Base-by-base conservation (phyloP, 2,113 vertebrate species). In the Corapipo altera region DNA sequence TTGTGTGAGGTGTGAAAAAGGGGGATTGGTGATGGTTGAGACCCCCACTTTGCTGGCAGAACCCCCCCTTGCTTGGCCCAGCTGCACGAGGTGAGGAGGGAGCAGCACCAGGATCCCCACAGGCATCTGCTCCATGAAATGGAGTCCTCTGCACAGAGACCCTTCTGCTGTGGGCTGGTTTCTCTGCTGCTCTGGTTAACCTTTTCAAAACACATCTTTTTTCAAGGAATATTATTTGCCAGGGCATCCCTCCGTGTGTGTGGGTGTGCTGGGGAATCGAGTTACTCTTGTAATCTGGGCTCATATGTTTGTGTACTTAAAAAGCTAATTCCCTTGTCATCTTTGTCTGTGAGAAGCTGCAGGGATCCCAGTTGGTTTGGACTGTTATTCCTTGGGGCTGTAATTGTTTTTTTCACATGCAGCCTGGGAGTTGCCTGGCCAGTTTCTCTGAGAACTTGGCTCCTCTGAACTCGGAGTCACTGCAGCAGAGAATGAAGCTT, bases 361-460 rank as follows among this genome's bases (percentile, higher is more conserved):
- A 72, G 82, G 74, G 66, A 69, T 93, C 92, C 91, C 73, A 28
- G 49, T 57, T 57, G 44, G 57, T 61, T 93, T 95, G 88, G 75
- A 72, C 86, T 92, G 72, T 87, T 92, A 57, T 66, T 94, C 93
- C 91, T 88, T 78, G 48, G 77, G 69, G 76, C 93, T 91, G 14
- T 12, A 32, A 59, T 37, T 26, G 51, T 3, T 15, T 54, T 85
- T 84, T 86, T 71, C 72, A 43, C 54, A 51, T 30, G 44, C 73
- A 67, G 64, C 43, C 85, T 91, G 75, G 72, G 62, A 77, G 75
- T 32, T 95, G 88, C 85, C 9, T 6, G 39, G 48, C 88, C 43
- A 32, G 75, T 83, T 95, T 77, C 48, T 93, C 18, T 54, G 88
- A 74, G 94, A 93, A 75, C 66, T 72, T 81, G 39, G 48, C 22